Conservation (phyloP, 2,113 vertebrate genomes). For the Myanophis thanlyinensis region DNA sequence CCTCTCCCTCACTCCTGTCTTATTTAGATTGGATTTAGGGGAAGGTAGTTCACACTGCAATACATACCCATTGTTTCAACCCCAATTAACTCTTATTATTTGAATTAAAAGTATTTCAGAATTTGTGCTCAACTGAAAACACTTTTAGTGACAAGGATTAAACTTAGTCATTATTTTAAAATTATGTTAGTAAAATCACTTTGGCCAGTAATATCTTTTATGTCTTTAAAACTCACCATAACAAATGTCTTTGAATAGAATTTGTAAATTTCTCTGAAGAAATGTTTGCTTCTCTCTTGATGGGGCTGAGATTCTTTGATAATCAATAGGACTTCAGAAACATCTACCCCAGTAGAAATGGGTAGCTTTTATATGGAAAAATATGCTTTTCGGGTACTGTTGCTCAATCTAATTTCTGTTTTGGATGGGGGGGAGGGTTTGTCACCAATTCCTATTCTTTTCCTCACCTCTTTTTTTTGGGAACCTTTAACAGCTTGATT, state of each 20-base stretch:
- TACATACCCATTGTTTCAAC: not conserved
- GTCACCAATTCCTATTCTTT: not conserved
- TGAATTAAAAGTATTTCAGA: not conserved
- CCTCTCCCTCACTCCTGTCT: not conserved
- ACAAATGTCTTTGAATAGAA: not conserved
- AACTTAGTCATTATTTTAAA: not conserved
- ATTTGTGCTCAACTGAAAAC: not conserved
- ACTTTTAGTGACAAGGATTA: not conserved
- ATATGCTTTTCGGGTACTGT: not conserved
- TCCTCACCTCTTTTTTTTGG: not conserved
- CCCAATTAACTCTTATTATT: not conserved
- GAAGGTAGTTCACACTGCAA: not conserved
- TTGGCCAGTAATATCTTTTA: not conserved
- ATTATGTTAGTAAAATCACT: not conserved
- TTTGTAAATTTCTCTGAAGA: not conserved
- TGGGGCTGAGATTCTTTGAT: not conserved
- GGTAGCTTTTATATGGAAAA: not conserved
- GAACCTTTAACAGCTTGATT: not conserved
- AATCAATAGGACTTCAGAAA: not conserved
- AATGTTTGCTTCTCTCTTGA: not conserved
- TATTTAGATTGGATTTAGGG: not conserved
- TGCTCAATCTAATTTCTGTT: not conserved
- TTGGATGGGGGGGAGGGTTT: too few relatives aligned
- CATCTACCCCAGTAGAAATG: not conserved
- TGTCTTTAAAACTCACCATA: not conserved